Conservation (phyloP, 2,113 vertebrate species). For the Zeus faber region DNA sequence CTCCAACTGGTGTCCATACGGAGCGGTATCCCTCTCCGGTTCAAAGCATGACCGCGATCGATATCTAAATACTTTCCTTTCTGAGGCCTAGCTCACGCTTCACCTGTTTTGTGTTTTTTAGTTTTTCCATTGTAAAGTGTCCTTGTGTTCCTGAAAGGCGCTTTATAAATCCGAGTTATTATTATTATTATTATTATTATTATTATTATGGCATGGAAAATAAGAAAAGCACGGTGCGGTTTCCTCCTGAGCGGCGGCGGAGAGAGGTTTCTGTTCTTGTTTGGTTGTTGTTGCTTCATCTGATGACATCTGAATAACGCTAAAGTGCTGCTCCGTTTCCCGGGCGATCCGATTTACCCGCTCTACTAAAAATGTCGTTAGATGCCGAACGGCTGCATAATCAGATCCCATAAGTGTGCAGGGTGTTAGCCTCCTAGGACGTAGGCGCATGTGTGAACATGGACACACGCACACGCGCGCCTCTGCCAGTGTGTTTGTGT, state of each 20-base stretch:
- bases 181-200: background rate
- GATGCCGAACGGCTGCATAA: slow-evolving; percentile 5
- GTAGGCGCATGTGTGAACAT: background rate
- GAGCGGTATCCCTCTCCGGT: background rate
- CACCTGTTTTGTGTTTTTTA: too few species aligned
- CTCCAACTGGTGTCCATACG: slow-evolving; percentile 12
- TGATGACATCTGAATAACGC: background rate
- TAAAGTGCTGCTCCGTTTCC: background rate
- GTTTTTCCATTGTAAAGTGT: too few species aligned
- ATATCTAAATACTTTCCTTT: background rate
- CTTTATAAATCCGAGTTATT: too few species aligned
- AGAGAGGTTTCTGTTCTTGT: too few species aligned
- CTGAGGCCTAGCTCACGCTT: background rate
- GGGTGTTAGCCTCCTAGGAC: slow-evolving; percentile 10
- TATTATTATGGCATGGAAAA: background rate
- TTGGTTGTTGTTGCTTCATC: too few species aligned
- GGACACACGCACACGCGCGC: background rate
- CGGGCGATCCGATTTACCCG: background rate
- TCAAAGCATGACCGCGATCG: slow-evolving; percentile 13
- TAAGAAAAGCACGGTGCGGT: background rate
- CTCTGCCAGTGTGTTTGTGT: slow-evolving; percentile 10
- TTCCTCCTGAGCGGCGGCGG: background rate
- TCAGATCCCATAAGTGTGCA: slow-evolving; percentile 17
- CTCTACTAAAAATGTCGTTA: slow-evolving; percentile 1
- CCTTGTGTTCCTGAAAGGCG: too few species aligned